A percentile compares a stretch with the other conserved stretches of the same genome.
Conservation (phyloP, 2,113 vertebrate species). For the Eurystomus gularis region DNA sequence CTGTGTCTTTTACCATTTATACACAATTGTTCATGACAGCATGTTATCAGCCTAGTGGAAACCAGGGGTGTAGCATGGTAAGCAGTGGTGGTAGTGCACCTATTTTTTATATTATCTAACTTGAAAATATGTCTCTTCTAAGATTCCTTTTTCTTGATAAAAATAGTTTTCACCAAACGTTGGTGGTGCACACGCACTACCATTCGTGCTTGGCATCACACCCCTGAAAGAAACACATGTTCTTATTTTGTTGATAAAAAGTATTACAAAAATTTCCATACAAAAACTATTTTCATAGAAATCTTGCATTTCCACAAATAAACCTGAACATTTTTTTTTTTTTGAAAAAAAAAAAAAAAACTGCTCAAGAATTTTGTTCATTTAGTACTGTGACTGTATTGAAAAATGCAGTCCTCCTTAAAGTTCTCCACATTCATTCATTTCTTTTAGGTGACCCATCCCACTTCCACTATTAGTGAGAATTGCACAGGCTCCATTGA, state of each 20-base stretch:
- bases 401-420: slow-evolving; percentile 79
- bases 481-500: slow-evolving; percentile 71
- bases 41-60: slow-evolving; percentile 85
- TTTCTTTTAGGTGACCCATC: slow-evolving; percentile 66
- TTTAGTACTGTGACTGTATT: slow-evolving; percentile 78
- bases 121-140: slow-evolving; percentile 98
- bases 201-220: slow-evolving; percentile 85
- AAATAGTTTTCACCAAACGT: slow-evolving; percentile 96
- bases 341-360: slow-evolving; percentile 75
- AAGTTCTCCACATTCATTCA: slow-evolving; percentile 67
- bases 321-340: slow-evolving; percentile 87
- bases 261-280: slow-evolving; percentile 98
- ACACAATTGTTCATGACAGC: slow-evolving; percentile 88
- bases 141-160: slow-evolving; percentile 94
- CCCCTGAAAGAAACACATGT: slow-evolving; percentile 77
- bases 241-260: slow-evolving; percentile 95
- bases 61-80: slow-evolving; percentile 84
- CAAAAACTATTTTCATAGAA: slow-evolving; percentile 98
- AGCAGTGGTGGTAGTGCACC: slow-evolving; percentile 85
- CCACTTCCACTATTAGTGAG: slow-evolving; percentile 54
- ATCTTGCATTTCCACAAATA: slow-evolving; percentile 98
- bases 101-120: slow-evolving; percentile 84
- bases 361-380: slow-evolving; percentile 83
- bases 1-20: slow-evolving; percentile 91
- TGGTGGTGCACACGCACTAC: slow-evolving; percentile 84